Conservation (phyloP, 2,797 vertebrate species). For the Borostomias antarcticus region DNA sequence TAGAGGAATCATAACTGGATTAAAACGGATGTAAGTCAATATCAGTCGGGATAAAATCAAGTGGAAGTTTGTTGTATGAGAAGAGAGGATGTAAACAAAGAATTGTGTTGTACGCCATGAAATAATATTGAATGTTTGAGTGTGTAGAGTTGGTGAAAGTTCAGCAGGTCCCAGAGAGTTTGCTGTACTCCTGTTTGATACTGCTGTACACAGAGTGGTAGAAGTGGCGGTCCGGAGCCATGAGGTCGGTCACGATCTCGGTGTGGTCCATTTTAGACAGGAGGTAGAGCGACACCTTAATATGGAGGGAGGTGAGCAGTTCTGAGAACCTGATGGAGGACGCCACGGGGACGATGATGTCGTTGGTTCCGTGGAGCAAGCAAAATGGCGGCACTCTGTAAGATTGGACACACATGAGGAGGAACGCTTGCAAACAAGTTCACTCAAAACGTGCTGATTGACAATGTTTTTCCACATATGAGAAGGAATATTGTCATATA, state of each 20-base stretch:
- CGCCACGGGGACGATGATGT: conserved; percentile 70
- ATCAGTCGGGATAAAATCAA: no score
- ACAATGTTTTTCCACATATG: no score
- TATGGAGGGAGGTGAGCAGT: conserved; percentile 64
- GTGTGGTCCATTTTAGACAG: conserved; percentile 72
- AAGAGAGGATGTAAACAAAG: no score
- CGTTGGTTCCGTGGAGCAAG: conserved; percentile 74
- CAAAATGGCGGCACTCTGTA: conserved; percentile 69
- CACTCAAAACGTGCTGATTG: no score
- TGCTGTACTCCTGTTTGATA: conserved; percentile 71
- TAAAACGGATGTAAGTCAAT: no score
- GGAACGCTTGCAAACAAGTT: neutral
- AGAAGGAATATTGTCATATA: no score
- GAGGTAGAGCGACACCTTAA: conserved; percentile 70
- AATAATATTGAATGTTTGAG: neutral
- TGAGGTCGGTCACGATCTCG: conserved; percentile 74
- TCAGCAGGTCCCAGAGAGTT: conserved; percentile 48
- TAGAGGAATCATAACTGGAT: no score
- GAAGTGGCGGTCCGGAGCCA: conserved; percentile 68
- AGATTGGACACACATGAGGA: neutral
- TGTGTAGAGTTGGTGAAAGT: neutral
- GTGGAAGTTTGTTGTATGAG: no score
- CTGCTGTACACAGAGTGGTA: conserved; percentile 71
- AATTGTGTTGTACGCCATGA: neutral
- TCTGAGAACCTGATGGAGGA: conserved; percentile 71